Evolutionary conservation across 2,888 invertebrate genomes (phyloP).

Genomic region (Punctoribates punctum): DNA sequence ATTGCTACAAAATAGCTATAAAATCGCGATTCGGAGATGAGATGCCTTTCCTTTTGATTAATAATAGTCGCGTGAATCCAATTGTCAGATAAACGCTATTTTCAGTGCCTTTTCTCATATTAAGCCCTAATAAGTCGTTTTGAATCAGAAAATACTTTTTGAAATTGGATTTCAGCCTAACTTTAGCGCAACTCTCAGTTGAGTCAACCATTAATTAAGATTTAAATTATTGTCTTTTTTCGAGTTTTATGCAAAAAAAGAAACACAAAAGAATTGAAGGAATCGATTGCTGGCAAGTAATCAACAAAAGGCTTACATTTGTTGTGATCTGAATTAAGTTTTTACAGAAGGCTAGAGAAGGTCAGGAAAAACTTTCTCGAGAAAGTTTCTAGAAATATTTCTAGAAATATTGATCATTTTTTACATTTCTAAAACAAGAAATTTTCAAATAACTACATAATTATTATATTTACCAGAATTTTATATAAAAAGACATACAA

Average conservation of each 20-base stretch:
- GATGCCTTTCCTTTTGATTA: slow-evolving; percentile 26
- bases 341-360: slow-evolving; percentile 24
- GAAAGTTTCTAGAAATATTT: no score
- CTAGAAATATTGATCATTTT: no score
- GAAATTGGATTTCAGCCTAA: not conserved
- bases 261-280: slow-evolving; percentile 13
- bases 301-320: slow-evolving; percentile 24
- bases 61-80: slow-evolving; percentile 35
- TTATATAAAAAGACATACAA: no score
- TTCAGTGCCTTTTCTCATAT: not conserved
- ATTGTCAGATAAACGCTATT: not conserved
- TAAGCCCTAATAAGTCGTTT: slow-evolving; percentile 2
- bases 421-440: no score
- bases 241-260: not conserved
- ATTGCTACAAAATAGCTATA: slow-evolving; percentile 22
- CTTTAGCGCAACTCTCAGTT: not conserved
- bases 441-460: no score
- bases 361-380: no score
- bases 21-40: not conserved
- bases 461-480: no score
- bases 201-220: slow-evolving; percentile 27
- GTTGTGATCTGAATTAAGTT: not conserved
- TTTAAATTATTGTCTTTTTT: slow-evolving; percentile 25
- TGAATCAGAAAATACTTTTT: slow-evolving; percentile 11
- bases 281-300: slow-evolving; percentile 12